Base-by-base conservation (phyloP, 1,140 invertebrate species). In the Globodera rostochiensis region DNA sequence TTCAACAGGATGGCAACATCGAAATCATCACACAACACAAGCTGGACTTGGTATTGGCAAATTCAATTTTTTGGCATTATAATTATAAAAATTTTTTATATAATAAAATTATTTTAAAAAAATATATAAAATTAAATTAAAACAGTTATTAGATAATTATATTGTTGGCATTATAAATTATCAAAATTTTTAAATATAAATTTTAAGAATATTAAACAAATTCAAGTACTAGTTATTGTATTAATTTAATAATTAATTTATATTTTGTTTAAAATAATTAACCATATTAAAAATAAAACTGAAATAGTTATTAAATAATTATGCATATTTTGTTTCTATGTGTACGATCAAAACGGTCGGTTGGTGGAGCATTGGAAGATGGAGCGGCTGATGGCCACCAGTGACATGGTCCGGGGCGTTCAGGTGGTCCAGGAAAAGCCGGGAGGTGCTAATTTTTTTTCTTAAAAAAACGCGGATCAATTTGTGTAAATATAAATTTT, bases 281-380 rank as follows among this genome's bases (percentile, higher is more conserved):
- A 25, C 25, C 53, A 53, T 53, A 11, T 53, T 15, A 53, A 70
- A 70, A 70, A 70, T 45, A 45, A 70, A 25, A 45, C 36, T 36
- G 36, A 36, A 36, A 36, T 36, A 36, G 36, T 36, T 36, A 36
- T 36, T 3, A 36, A 36, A 36, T 36, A 36, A 36, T 36, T 36
- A 36, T 36, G 36, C 36, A 36, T 36, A 36, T 71, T 36, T 19
- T 25, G 13, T 71, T 71, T 71, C 11, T 47, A 71, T 71, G 85
- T 90, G 60, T 89, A 83, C 73, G 87, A 88, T 57, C 71, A 80
- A 67, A 83, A 77, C 66, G 88, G 84, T 47, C 71, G 80, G 25
- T 73, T 88, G 21, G 88, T 88, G 11, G 86, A 88, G 64, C 87
- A 88, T 77, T 90, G 89, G 89, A 73, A 82, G 46, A 66, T 90